These are phyloP conservation scores for Drepana arcuata DNA, from an alignment of 1,140 invertebrate genomes.

Conservation along the genomic window DNA sequence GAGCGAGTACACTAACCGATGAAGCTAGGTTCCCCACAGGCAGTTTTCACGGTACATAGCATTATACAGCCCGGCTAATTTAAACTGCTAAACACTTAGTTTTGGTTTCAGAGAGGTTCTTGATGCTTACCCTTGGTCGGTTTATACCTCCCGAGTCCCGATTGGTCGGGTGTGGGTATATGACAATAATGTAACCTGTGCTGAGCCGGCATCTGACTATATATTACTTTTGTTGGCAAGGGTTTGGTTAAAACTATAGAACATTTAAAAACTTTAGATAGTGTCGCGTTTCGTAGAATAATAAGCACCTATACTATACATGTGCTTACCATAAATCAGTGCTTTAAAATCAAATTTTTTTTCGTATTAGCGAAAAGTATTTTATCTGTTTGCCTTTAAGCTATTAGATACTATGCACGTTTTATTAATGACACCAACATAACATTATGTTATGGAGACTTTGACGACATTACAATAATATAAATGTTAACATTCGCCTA, in stretches of 20 bases:
- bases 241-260: slow-evolving; percentile 56
- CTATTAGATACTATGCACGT: too few species aligned
- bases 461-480: too few species aligned
- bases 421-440: too few species aligned
- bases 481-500: slow-evolving; percentile 10
- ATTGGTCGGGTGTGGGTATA: slow-evolving; percentile 36
- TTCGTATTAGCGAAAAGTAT: too few species aligned
- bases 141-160: slow-evolving; percentile 25
- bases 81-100: slow-evolving; percentile 8
- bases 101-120: slow-evolving; percentile 19
- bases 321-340: too few species aligned
- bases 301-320: too few species aligned
- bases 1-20: too few species aligned
- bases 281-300: too few species aligned
- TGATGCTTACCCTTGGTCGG: slow-evolving; percentile 21
- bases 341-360: too few species aligned
- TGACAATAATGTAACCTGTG: slow-evolving; percentile 57
- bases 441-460: too few species aligned
- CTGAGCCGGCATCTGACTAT: slow-evolving; percentile 42
- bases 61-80: slow-evolving; percentile 16
- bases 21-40: too few species aligned
- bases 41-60: slow-evolving; percentile 14
- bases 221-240: slow-evolving; percentile 62
- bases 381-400: too few species aligned
- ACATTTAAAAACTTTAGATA: slow-evolving; percentile 18